Evolutionary conservation across 2,888 invertebrate genomes (phyloP).

Genomic region (Pegoplata infirma): DNA sequence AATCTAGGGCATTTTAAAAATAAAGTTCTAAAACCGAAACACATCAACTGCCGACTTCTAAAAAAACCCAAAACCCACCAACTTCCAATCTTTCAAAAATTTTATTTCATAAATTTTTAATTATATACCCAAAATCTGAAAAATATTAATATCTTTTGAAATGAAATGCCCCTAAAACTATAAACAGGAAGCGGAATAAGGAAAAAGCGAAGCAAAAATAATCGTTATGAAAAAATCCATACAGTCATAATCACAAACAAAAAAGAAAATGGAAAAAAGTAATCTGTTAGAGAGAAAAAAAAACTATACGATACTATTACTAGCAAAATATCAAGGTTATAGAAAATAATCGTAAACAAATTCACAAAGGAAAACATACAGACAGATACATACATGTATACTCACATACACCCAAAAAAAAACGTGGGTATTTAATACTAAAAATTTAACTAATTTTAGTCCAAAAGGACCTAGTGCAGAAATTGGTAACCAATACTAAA

Average conservation of each 20-base stretch:
- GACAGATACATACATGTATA: not conserved
- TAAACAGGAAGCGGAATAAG: conserved; percentile 24
- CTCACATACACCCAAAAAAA: no score
- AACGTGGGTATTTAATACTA: no score
- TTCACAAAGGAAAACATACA: not conserved
- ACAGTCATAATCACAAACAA: not conserved
- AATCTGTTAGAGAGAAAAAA: not conserved
- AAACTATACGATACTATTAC: not conserved
- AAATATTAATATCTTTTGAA: not conserved
- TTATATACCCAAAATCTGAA: no score
- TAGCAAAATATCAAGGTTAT: not conserved
- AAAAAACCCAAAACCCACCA: no score
- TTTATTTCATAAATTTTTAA: no score
- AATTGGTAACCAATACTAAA: no score
- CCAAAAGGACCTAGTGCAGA: no score
- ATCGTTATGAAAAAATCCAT: not conserved
- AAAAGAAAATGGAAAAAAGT: not conserved
- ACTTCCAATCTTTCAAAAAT: no score
- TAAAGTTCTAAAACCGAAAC: no score
- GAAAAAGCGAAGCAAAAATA: conserved; percentile 2
- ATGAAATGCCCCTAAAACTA: not conserved
- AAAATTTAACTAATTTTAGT: no score
- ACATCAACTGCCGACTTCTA: no score
- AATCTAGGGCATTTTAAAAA: no score
- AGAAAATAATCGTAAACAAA: not conserved